These are phyloP conservation scores for Aurelia sp. DNA, from an alignment of 30 jellyfish, hydroid and myxozoan species.

Conservation along the genomic window DNA sequence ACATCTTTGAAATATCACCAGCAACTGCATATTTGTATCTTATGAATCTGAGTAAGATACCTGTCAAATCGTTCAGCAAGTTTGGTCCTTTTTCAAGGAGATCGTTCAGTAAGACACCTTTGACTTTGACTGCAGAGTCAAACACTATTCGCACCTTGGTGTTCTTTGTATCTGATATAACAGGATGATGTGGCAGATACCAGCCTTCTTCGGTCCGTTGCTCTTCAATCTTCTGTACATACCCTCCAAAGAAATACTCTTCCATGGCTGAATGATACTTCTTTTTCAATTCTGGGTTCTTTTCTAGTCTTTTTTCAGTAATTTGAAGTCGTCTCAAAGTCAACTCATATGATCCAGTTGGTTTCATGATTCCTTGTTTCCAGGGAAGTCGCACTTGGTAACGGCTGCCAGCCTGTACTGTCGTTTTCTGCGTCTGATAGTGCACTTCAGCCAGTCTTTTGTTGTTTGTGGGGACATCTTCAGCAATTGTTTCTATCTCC, in stretches of 20 bases:
- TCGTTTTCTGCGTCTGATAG: not conserved
- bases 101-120: too few relatives aligned
- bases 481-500: not conserved
- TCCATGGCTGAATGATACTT: too few relatives aligned
- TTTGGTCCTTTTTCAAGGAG: not conserved
- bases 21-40: slow-evolving; percentile 39
- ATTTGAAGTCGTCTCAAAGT: slow-evolving; percentile 21
- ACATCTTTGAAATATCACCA: not conserved
- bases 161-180: not conserved
- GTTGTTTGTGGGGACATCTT: not conserved
- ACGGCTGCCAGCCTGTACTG: not conserved
- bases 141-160: slow-evolving; percentile 7
- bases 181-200: too few relatives aligned
- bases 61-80: slow-evolving; percentile 46
- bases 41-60: slow-evolving; percentile 55
- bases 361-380: not conserved
- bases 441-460: slow-evolving; percentile 25
- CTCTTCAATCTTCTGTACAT: too few relatives aligned
- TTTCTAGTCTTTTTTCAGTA: slow-evolving; percentile 12
- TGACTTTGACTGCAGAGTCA: too few relatives aligned
- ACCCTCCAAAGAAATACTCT: too few relatives aligned
- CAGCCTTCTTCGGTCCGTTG: too few relatives aligned
- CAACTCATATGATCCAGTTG: slow-evolving; percentile 20
- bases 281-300: too few relatives aligned
- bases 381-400: too few relatives aligned